Evolutionary conservation across 92 coral and sea anemone genomes (phyloP).

Genomic region (Bergia puertoricense): DNA sequence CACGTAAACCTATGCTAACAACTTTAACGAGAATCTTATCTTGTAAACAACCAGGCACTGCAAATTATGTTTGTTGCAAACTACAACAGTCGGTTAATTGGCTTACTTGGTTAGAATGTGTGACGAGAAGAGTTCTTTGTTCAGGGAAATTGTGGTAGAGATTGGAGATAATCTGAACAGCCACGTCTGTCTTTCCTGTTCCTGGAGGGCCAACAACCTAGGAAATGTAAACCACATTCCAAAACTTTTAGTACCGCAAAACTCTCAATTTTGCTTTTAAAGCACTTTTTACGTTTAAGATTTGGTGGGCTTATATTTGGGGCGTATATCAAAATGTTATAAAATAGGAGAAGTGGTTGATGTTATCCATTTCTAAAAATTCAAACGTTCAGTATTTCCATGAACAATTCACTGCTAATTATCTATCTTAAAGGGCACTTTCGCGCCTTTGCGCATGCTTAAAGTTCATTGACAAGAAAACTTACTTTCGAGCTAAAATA

Average conservation of each 20-base stretch:
- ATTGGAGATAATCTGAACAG: slow-evolving; percentile 97
- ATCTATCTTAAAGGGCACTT: too few relatives aligned
- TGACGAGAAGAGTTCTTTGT: slow-evolving; percentile 93
- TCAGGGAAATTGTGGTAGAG: slow-evolving; percentile 98
- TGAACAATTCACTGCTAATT: too few relatives aligned
- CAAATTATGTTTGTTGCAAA: background rate
- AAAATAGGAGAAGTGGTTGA: too few relatives aligned
- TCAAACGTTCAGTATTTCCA: too few relatives aligned
- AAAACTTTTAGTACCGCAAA: background rate
- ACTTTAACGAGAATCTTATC: background rate
- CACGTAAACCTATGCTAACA: background rate
- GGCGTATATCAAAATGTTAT: too few relatives aligned
- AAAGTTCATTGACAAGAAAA: too few relatives aligned
- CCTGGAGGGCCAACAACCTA: slow-evolving; percentile 99
- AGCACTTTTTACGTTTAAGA: background rate
- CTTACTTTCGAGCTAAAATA: too few relatives aligned
- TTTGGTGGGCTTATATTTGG: too few relatives aligned
- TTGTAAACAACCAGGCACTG: background rate
- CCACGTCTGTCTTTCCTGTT: slow-evolving; percentile 99
- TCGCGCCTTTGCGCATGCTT: too few relatives aligned
- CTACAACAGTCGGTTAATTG: background rate
- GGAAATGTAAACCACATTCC: background rate
- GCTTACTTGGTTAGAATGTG: slow-evolving; percentile 95
- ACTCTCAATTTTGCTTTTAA: too few relatives aligned
- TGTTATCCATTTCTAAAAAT: too few relatives aligned